A percentile compares a stretch with the other conserved stretches of the same genome.
Evolutionary conservation across 2,113 vertebrate species (phyloP).

Genomic region (Prunella himalayana): DNA sequence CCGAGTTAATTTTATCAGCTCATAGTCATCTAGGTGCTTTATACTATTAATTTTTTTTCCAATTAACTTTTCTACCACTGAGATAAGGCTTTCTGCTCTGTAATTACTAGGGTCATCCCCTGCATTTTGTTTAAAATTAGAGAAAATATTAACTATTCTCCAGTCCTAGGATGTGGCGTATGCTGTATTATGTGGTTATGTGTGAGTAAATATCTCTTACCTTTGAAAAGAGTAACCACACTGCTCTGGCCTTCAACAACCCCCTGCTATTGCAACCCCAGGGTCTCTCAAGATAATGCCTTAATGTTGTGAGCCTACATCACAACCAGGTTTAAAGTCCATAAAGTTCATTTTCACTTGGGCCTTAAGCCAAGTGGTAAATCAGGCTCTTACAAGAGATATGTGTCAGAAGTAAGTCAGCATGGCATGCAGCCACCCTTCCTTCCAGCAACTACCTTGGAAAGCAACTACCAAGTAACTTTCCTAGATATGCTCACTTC

Average conservation of each 20-base stretch:
- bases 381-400: neutral
- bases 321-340: neutral
- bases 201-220: neutral
- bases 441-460: neutral
- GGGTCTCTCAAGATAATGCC: neutral
- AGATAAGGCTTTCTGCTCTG: constrained; percentile 3
- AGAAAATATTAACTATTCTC: constrained; percentile 7
- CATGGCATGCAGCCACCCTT: neutral
- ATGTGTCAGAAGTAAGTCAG: neutral
- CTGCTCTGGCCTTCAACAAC: neutral
- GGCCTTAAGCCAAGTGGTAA: neutral
- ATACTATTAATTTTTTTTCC: constrained; percentile 17
- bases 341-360: neutral
- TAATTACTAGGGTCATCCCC: constrained; percentile 19
- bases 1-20: neutral
- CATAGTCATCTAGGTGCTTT: neutral
- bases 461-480: neutral
- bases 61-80: constrained; percentile 16
- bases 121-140: neutral
- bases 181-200: neutral
- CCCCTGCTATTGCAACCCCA: neutral
- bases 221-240: neutral
- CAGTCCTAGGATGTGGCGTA: neutral
- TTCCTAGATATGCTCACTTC: neutral
- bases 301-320: neutral